Evolutionary conservation across 2,113 vertebrate genomes (phyloP), one percentile per base, ranked within the genome.

Genomic region (Dipodomys merriami): DNA sequence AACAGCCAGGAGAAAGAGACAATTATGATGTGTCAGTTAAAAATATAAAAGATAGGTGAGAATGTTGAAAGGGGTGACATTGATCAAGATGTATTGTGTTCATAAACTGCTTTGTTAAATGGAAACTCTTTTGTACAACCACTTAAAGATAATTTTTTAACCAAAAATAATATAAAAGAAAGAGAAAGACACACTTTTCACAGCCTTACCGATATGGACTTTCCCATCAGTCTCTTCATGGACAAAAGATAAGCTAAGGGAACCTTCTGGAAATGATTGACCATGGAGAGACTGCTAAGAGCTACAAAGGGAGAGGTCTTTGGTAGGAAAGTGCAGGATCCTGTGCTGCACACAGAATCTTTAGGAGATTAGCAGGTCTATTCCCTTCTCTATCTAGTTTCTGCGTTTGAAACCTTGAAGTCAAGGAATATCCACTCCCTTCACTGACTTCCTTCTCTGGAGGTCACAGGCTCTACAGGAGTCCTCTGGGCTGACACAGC

Each of bases 231-330:
- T 85, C 74, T 27, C 11, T 25, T 88, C 44, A 64, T 46, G 65
- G 46, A 72, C 64, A 11, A 72, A 88, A 84, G 20, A 73, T 77
- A 91, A 81, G 12, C 39, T 39, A 11, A 86, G 57, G 44, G 69
- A 92, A 67, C 6, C 30, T 85, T 91, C 71, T 88, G 62, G 83
- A 86, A 92, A 92, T 16, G 83, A 23, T 29, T 62, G 7, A 4
- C 29, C 84, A 25, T 65, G 60, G 80, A 53, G 72, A 9, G 23
- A 69, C 8, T 7, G 7, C 11, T 49, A 83, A 83, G 33, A 13
- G 29, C 23, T 35, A 1, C 35, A 19, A 81, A 81, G 12, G 27
- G 19, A 88, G 81, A 53, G 46, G n/a, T 49, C 29, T 65, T 35
- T 65, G 53, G 69, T 5, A n/a, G 67, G 72, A 53, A 30, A 80